Base-by-base conservation (phyloP, 2,113 vertebrate species). In the Pica pica region DNA sequence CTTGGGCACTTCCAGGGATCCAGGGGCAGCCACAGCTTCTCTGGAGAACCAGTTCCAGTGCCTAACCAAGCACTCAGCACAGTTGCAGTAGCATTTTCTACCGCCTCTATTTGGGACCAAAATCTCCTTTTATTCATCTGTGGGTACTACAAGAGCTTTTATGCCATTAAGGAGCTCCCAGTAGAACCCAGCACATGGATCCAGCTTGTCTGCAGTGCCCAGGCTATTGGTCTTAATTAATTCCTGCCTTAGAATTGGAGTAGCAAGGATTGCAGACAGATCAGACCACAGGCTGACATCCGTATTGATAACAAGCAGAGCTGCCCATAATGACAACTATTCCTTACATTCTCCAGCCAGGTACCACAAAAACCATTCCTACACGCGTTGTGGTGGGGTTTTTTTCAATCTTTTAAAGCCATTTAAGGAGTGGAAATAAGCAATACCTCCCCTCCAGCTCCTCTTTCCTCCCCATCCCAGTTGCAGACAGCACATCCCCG, bases 281-380 rank as follows among this genome's bases (percentile, higher is more conserved):
- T 73, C 77, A 73, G 30, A 74, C 27, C 47, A 33, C 33, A 61
- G 74, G 67, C 3, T 76, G 71, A 52, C 50, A 89, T 71, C 35
- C 4, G 74, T 41, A 26, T 50, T 65, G 41, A 16, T 53, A 68
- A 78, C 11, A 50, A 87, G 61, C 13, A 65, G 49, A 95, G 90
- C 89, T 89, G 46, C 80, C 68, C 22, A 9, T 15, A 83, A 41
- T 47, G 33, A 91, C 74, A 73, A 61, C 20, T 37, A 35, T 47
- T 63, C 60, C 77, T 87, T 69, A 49, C 56, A 84, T 77, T 96
- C 90, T 60, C 83, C 82, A 92, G 93, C 20, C 61, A 74, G 23
- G 11, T 33, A 56, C 39, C 70, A 91, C 7, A 20, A 93, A 46
- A 91, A 31, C 0, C 3, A 26, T 20, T 30, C 50, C 47, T 23